Evolutionary conservation across 2,797 vertebrate genomes (phyloP).

Genomic region (Odontamblyopus rebecca): DNA sequence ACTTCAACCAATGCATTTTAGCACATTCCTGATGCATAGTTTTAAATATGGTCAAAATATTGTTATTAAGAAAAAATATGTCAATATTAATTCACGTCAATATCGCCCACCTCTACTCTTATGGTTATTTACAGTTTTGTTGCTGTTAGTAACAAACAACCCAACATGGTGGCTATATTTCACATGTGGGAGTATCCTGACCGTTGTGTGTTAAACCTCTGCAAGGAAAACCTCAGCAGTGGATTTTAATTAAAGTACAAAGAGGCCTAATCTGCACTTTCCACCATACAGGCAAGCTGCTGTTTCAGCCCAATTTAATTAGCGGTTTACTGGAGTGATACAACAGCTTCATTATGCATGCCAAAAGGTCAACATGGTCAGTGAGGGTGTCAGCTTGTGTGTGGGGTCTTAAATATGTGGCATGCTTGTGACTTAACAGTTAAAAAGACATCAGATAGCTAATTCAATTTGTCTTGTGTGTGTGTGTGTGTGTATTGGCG

Average conservation of each 20-base stretch:
- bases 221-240: slow-evolving; percentile 46
- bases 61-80: too few species aligned
- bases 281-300: slow-evolving; percentile 61
- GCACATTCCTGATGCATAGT: too few species aligned
- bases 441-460: slow-evolving; percentile 37
- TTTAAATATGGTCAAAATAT: too few species aligned
- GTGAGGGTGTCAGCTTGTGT: slow-evolving; percentile 53
- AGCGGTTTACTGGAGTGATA: slow-evolving; percentile 73
- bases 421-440: slow-evolving; percentile 58
- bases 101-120: too few species aligned
- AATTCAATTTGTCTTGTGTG: slow-evolving; percentile 56
- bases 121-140: background rate
- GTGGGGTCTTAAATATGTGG: slow-evolving; percentile 53
- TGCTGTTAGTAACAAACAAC: slow-evolving; percentile 7
- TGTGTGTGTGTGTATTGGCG: slow-evolving; percentile 13
- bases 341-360: slow-evolving; percentile 74
- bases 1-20: too few species aligned
- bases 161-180: background rate
- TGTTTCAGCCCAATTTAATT: slow-evolving; percentile 79
- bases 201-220: slow-evolving; percentile 29
- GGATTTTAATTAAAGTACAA: slow-evolving; percentile 77
- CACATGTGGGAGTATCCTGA: slow-evolving; percentile 7
- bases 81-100: too few species aligned
- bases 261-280: slow-evolving; percentile 74
- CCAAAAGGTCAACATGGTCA: slow-evolving; percentile 69